Evolutionary conservation across 2,797 vertebrate genomes (phyloP), one percentile per base, ranked within the genome.

Genomic region (Pangasius sanitwongsei): DNA sequence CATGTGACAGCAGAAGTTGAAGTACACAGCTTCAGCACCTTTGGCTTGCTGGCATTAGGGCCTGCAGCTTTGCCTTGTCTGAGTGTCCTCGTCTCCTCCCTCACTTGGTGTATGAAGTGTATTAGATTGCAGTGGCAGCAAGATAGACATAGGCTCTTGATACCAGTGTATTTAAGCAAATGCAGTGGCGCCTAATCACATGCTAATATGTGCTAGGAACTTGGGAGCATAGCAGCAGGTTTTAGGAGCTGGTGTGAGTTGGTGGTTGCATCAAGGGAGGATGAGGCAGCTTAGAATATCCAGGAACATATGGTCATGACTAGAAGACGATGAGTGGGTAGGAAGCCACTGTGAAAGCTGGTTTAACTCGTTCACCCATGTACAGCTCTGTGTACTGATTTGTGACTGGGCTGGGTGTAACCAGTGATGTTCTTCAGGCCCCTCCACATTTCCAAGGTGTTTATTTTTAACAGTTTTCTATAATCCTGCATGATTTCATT

Each of bases 401-500:
- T 70, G 83, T 69, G 41, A 65, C 59, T 31, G 1, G 23, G 37
- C 81, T 63, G 23, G 13, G 11, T 63, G 25, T 16, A 69, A 69
- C 44, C n/a, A 44, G 13, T n/a, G 20, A 65, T 63, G 59, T 8
- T 83, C 59, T 28, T 83, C 59, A 63, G 57, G 37, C 37, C 25
- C 37, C 59, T 83, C 37, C 25, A 85, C 63, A 53, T 85, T 85
- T 53, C 28, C 59, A 1, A 1, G 2, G 13, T 83, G 57, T 63
- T 83, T 83, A 28, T 57, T 69, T 85, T 69, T 53, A 69, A 69
- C 28, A 85, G 63, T 34, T 85, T 69, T 69, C 83, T 53, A 53
- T 85, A 69, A 85, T 85, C 41, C 28, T 67, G 41, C 63, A 69
- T 23, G 59, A n/a, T 37, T 44, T 34, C 69, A 67, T 84, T 84